Evolutionary conservation across 1,140 invertebrate species (phyloP), one percentile per base, ranked within the genome.

Genomic region (Cyclargus thomasi): DNA sequence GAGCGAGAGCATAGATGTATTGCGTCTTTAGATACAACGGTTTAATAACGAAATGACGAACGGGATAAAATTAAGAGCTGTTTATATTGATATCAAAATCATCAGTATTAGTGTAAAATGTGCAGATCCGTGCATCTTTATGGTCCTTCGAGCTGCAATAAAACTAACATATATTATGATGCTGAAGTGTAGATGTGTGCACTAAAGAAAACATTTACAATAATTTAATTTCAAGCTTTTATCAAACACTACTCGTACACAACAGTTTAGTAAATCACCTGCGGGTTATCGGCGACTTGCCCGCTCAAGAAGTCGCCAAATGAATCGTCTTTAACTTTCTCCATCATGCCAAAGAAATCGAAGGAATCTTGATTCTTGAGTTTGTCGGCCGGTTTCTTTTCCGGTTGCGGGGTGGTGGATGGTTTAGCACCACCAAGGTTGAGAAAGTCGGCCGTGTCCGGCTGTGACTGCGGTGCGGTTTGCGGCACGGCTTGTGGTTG

Each of bases 341-440:
- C 85, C 84, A 88, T 85, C 83, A 88, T 81, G 11, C 88, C 85
- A 67, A 91, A 91, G 75, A 91, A 87, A 66, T 90, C 88, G 65
- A 91, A 91, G 0, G 90, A 90, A 62, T 91, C 89, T 14, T 83
- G 81, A 64, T 67, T 80, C 64, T 82, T 84, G 11, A 88, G 62
- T 64, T 86, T 87, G 47, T 81, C 77, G 1, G 55, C 65, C 1
- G 53, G 47, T 64, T 80, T 81, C 1, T 67, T 35, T 62, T 74
- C 39, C 35, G 71, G 66, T 53, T 74, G 59, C 18, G 63, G 36
- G n/a, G 71, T 39, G 2, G 59, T 8, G 14, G 66, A 53, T n/a
- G 17, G 39, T 62, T 62, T 64, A 7, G 16, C 63, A 10, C 63
- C 68, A 64, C 64, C 69, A 0, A 89, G 64, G 65, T 87, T 86